Percentiles rank a stretch among this genome's conserved stretches.
Conservation (phyloP, 1,140 invertebrate species). For the Drosophila auraria region DNA sequence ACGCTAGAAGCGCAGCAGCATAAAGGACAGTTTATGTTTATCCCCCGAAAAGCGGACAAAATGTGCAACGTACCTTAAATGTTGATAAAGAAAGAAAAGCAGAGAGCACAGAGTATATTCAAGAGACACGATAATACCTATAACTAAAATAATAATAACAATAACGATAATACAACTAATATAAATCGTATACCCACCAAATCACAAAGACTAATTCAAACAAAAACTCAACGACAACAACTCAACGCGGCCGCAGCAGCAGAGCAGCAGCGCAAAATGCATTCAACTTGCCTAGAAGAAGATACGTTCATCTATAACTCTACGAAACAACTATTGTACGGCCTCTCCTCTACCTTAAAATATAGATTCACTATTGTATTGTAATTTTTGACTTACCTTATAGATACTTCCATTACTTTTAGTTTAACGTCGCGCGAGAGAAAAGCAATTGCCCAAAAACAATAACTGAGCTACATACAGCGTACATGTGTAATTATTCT, state of each 20-base stretch:
- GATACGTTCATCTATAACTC: conserved; percentile 33
- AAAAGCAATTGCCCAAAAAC: conserved; percentile 43
- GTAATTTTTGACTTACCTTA: conserved; percentile 53
- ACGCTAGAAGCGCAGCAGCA: conserved; percentile 81
- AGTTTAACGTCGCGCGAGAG: conserved; percentile 56
- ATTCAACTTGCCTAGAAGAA: conserved; percentile 69
- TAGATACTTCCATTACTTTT: conserved; percentile 78
- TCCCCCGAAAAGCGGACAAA: conserved; percentile 75
- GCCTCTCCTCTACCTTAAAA: conserved; percentile 70
- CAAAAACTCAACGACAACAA: conserved; percentile 74
- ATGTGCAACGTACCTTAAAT: conserved; percentile 82
- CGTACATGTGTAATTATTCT: conserved; percentile 51
- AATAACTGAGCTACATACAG: conserved; percentile 48
- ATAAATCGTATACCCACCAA: conserved; percentile 76
- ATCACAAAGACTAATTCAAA: conserved; percentile 80
- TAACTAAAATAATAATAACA: conserved; percentile 38
- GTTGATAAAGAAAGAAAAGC: conserved; percentile 40
- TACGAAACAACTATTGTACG: conserved; percentile 41
- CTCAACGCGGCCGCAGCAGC: conserved; percentile 60
- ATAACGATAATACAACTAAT: conserved; percentile 56
- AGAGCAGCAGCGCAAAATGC: conserved; percentile 70
- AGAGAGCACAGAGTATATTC: conserved; percentile 42
- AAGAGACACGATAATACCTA: conserved; percentile 51
- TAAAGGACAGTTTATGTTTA: conserved; percentile 82
- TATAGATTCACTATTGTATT: conserved; percentile 45